phyloP scores from a whole-genome alignment of 2,888 invertebrate species.

The Drosophila yooni region DNA sequence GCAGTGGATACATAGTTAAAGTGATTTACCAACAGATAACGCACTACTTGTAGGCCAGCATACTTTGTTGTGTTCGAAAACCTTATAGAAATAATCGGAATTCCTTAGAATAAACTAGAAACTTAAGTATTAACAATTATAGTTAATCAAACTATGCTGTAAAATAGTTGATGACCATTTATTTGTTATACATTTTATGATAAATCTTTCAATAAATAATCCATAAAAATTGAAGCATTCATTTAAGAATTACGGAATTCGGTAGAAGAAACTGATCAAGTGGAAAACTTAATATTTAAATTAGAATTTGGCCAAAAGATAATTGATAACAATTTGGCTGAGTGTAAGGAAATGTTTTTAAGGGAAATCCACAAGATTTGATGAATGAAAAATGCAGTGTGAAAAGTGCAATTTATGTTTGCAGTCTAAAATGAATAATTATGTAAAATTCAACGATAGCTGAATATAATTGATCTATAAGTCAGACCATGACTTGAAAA shows the following conservation, averaged over 20 bases:
- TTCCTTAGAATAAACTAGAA: not conserved
- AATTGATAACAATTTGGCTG: not conserved
- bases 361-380: not conserved
- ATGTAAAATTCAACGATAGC: not conserved
- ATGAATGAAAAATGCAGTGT: not conserved
- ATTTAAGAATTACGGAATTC: not conserved
- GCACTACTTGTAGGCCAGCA: not conserved
- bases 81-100: not conserved
- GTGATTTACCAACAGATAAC: constrained; percentile 18
- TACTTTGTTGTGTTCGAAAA: not conserved
- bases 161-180: not conserved
- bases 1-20: not conserved
- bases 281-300: not conserved
- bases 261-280: too few relatives aligned
- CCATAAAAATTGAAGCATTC: not conserved
- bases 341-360: not conserved
- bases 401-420: not conserved
- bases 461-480: not conserved
- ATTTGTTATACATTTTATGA: not conserved
- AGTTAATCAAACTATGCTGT: not conserved
- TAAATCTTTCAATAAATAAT: not conserved
- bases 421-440: not conserved
- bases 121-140: not conserved
- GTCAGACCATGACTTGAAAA: not conserved
- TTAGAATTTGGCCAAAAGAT: not conserved